Base-by-base conservation (phyloP, 2,113 vertebrate species). In the Onychostoma macrolepis region DNA sequence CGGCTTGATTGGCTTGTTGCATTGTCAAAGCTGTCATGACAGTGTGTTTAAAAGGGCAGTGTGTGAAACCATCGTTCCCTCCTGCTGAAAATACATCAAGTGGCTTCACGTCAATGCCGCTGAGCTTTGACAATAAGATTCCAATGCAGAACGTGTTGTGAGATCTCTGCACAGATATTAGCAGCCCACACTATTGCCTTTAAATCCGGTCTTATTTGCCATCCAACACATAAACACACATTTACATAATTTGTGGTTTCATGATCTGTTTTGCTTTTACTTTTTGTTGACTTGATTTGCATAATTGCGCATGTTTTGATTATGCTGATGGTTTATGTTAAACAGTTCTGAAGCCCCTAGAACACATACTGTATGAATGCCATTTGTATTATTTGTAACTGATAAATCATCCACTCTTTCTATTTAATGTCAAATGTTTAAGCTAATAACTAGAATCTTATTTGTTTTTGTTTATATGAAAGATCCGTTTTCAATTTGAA, bases 21-120 rank as follows among this genome's bases (percentile, higher is more conserved):
- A 86, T 87, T 89, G 91, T 90, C 91, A 90, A 79, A 82, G 36
- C 83, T 90, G 87, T 90, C 90, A 86, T 86, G 88, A 85, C 89
- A 90, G 78, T 82, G 80, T 84, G 83, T 90, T 90, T 91, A 90
- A 90, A 89, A 85, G 86, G 80, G 82, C 79, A 85, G 82, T 56
- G 81, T 89, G 87, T 82, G 85, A 86, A 88, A 89, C 48, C 63
- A 88, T 88, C 86, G 74, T 85, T 90, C 30, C 75, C 85, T 82
- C 43, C 28, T 56, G 65, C 89, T 85, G 89, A 71, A 90, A 84
- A 89, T 88, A 80, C 89, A 88, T 90, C 89, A 90, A 86, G 88
- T 81, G 41, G 41, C 65, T 72, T 26, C 38, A 81, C 61, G 36
- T 58, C 84, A 86, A 45, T 61, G 63, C 69, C 11, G 53, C 65